phyloP scores from a whole-genome alignment of 2,888 invertebrate genomes.

The Ceriagrion tenellum region DNA sequence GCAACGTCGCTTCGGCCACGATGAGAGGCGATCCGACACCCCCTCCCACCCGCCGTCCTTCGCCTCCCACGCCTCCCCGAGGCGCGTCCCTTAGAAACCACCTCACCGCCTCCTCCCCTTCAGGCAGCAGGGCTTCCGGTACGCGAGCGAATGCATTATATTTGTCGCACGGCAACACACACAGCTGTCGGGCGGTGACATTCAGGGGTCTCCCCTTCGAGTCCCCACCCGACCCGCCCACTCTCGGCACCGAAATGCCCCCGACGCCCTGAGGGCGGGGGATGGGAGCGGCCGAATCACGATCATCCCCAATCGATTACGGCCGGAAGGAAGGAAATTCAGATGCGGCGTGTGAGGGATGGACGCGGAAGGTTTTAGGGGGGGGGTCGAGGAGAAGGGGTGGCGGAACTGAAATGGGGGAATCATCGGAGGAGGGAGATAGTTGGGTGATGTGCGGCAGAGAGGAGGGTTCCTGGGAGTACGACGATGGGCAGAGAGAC shows the following conservation, averaged over 20 bases:
- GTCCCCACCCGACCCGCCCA: not conserved
- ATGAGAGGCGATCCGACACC: not conserved
- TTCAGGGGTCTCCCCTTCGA: not conserved
- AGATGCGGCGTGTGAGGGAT: conserved; percentile 24
- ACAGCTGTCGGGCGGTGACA: conserved; percentile 61
- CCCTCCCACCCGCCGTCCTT: not conserved
- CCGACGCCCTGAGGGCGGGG: no score
- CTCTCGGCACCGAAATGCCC: no score
- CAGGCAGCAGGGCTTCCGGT: conserved; percentile 60
- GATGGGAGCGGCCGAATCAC: not conserved
- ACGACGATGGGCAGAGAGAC: no score
- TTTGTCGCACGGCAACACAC: conserved; percentile 60
- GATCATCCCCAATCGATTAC: conserved; percentile 56
- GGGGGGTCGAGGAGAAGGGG: not conserved
- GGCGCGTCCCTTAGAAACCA: not conserved
- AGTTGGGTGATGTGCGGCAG: not conserved
- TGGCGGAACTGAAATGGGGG: not conserved
- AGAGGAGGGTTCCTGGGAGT: no score
- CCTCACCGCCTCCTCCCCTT: not conserved
- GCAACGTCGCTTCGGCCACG: not conserved
- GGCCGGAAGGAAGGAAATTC: conserved; percentile 48
- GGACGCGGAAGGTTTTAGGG: not conserved
- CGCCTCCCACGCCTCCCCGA: conserved; percentile 15
- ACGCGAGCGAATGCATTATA: conserved; percentile 60
- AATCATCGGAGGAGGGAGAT: not conserved